Evolutionary conservation across 2,888 invertebrate genomes (phyloP).

Genomic region (Caenorhabditis angaria): DNA sequence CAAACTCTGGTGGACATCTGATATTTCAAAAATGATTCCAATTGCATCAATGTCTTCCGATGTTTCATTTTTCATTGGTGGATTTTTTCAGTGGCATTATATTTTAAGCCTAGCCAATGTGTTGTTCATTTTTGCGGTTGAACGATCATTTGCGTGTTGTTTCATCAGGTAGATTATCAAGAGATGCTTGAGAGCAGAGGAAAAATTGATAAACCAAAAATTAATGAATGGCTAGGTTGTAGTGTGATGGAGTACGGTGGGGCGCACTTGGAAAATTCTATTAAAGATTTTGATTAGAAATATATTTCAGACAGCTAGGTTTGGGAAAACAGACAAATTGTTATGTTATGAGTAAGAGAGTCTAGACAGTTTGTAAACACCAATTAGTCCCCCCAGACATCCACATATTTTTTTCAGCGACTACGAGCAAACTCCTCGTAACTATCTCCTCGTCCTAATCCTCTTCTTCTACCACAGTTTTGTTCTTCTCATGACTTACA

Average conservation of each 20-base stretch:
- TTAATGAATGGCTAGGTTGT: neutral
- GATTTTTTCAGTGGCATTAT: constrained; percentile 27
- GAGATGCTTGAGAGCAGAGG: neutral
- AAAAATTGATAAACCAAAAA: neutral
- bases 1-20: constrained; percentile 21
- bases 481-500: constrained; percentile 1
- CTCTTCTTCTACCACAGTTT: neutral
- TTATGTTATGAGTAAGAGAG: no score
- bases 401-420: constrained; percentile 14
- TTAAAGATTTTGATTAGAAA: constrained; percentile 8
- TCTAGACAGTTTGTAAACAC: no score
- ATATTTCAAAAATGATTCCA: constrained; percentile 16
- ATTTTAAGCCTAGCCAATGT: constrained; percentile 9
- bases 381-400: no score
- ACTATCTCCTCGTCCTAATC: neutral
- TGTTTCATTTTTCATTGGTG: constrained; percentile 14
- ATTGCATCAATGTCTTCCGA: neutral
- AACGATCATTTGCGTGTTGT: constrained; percentile 27
- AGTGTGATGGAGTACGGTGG: constrained; percentile 8
- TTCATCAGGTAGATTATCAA: constrained; percentile 4
- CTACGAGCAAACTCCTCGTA: constrained; percentile 1
- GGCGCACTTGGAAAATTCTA: constrained; percentile 15
- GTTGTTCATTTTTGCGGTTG: constrained; percentile 11
- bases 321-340: no score
- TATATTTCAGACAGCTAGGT: no score